Base-by-base conservation (phyloP, 2,888 invertebrate species). In the Sesia bembeciformis region DNA sequence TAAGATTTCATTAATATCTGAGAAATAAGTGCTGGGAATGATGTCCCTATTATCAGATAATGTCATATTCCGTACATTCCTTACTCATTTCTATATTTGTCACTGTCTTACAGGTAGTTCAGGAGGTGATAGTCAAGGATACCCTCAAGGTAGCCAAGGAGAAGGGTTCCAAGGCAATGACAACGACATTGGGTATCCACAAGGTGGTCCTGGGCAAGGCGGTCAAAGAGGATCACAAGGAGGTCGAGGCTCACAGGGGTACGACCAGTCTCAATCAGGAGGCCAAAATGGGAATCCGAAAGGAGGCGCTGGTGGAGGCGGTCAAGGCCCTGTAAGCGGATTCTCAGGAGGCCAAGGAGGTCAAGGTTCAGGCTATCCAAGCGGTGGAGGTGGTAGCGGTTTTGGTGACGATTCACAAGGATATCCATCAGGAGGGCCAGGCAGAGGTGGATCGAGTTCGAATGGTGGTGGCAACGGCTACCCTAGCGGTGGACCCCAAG, bases 171-270 rank as follows among this genome's bases (percentile, higher is more conserved):
- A 67, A 52, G 66, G 66, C 49, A 58, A 60, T 43, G 68, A 70
- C 38, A 65, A 70, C 40, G 66, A 65, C 39, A 57, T 65, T 4
- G 68, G 65, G 38, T 72, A 69, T 53, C 64, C 70, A 40, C 70
- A 59, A 42, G 63, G 63, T 38, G 64, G 65, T 51, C 65, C 62
- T 23, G 23, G 8, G 8, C 46, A 46, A 23, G 46, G 46, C 46
- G 23, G 23, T 23, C 46, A 4, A 46, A 23, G 68, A n/a, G 62
- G 68, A 4, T 65, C 66, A 23, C 46, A 4, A 46, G 46, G 68
- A 6, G 62, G 68, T 4, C 65, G 65, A 23, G 60, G 56, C 46
- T 46, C 46, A 46, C 46, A 46, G 23, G n/a, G n/a, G 43, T 52
- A 57, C 46, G 52, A 53, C 41, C 40, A 60, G 52, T 55, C 49